These are phyloP conservation scores for Hymenochirus boettgeri DNA, from an alignment of 2,113 vertebrate species.

Conservation along the genomic window DNA sequence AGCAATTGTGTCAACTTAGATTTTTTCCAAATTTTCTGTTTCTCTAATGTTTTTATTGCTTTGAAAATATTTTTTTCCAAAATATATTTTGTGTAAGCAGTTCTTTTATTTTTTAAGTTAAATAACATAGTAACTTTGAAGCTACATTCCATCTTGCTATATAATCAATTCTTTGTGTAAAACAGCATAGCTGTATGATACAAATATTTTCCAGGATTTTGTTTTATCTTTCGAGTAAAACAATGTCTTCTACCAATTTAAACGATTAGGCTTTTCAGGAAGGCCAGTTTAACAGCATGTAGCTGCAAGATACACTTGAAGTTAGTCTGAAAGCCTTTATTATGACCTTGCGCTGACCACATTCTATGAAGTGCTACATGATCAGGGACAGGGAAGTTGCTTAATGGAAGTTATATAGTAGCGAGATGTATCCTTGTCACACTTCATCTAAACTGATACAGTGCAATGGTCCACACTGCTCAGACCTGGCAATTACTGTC, in stretches of 20 bases:
- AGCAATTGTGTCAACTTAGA: too few species aligned
- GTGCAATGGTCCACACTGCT: slow-evolving; percentile 81
- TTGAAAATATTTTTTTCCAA: too few species aligned
- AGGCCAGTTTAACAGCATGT: slow-evolving; percentile 70
- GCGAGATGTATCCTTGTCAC: slow-evolving; percentile 94
- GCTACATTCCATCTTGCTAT: too few species aligned
- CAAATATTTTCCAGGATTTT: slow-evolving; percentile 18
- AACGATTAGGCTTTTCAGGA: slow-evolving; percentile 35
- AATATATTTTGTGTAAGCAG: too few species aligned
- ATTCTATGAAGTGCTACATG: slow-evolving; percentile 77
- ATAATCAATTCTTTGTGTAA: too few species aligned
- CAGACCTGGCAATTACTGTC: slow-evolving; percentile 93
- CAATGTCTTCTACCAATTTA: slow-evolving; percentile 25
- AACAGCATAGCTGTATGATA: neutral
- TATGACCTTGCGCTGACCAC: slow-evolving; percentile 87
- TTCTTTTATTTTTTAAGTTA: too few species aligned
- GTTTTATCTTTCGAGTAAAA: slow-evolving; percentile 21
- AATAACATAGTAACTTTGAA: too few species aligned
- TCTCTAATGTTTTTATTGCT: too few species aligned
- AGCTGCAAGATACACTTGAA: slow-evolving; percentile 65
- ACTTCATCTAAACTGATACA: slow-evolving; percentile 95
- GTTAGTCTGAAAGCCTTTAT: slow-evolving; percentile 67
- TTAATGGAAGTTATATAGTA: slow-evolving; percentile 85
- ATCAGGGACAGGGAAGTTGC: slow-evolving; percentile 86
- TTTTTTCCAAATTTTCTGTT: too few species aligned